phyloP scores from a whole-genome alignment of 2,113 vertebrate genomes.

The Callionymus lyra region DNA sequence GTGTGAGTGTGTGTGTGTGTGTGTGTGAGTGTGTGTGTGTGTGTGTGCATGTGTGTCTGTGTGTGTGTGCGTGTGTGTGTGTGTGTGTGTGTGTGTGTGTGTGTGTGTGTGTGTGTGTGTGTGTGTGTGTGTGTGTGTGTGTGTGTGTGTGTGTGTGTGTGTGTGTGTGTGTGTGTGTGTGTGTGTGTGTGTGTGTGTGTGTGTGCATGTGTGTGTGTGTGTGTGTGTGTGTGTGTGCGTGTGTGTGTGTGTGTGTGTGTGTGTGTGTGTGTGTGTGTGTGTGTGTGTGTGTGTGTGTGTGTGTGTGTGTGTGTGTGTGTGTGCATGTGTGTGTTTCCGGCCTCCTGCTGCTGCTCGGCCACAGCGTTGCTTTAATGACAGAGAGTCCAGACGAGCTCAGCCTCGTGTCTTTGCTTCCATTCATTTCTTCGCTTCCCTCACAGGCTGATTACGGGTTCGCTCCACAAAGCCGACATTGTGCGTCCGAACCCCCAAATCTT shows the following conservation, averaged over 20 bases:
- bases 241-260: slow-evolving; percentile 10
- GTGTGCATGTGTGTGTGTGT: too few relatives aligned
- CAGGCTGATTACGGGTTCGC: slow-evolving; percentile 2
- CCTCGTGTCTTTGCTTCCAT: slow-evolving; percentile 20
- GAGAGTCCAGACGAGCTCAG: slow-evolving; percentile 27
- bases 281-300: slow-evolving; percentile 5
- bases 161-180: slow-evolving; percentile 18
- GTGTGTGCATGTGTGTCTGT: slow-evolving; percentile 16
- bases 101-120: neutral
- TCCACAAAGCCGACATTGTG: slow-evolving; percentile 1
- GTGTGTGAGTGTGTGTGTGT: slow-evolving; percentile 17
- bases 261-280: slow-evolving; percentile 1
- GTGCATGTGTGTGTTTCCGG: slow-evolving; percentile 27
- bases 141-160: slow-evolving; percentile 7
- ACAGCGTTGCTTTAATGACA: slow-evolving; percentile 50
- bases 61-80: slow-evolving; percentile 12
- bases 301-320: slow-evolving; percentile 7
- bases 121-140: too few relatives aligned
- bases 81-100: too few relatives aligned
- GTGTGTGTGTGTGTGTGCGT: slow-evolving; percentile 10
- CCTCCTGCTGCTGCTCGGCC: slow-evolving; percentile 37
- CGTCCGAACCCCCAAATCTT: too few relatives aligned
- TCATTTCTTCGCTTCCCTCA: slow-evolving; percentile 10
- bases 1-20: slow-evolving; percentile 12
- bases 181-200: slow-evolving; percentile 12